A percentile compares a stretch with the other conserved stretches of the same genome.
Evolutionary conservation across 2,888 invertebrate species (phyloP).

Genomic region (Glyphotaelius pellucidus): DNA sequence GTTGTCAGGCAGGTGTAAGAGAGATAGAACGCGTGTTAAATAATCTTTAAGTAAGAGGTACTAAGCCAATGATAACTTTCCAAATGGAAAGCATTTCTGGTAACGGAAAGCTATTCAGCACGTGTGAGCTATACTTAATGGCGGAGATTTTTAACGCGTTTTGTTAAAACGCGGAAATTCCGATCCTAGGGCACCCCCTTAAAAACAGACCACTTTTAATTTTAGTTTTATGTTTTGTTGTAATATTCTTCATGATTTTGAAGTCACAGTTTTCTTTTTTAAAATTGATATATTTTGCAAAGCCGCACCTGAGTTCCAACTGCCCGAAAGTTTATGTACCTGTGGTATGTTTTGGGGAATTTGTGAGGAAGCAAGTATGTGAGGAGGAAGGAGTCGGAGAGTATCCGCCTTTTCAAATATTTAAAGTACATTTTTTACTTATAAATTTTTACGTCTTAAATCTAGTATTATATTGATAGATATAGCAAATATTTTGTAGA

Average conservation of each 20-base stretch:
- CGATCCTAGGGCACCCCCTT: background rate
- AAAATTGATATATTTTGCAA: too few species aligned
- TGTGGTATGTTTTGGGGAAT: background rate
- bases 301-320: background rate
- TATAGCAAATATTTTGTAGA: too few species aligned
- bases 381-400: background rate
- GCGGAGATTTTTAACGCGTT: constrained; percentile 25
- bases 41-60: too few species aligned
- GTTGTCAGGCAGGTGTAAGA: too few species aligned
- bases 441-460: too few species aligned
- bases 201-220: background rate
- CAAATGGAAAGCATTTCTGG: too few species aligned
- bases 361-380: background rate
- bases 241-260: background rate
- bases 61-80: too few species aligned
- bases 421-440: too few species aligned
- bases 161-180: background rate
- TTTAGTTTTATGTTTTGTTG: background rate
- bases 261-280: too few species aligned
- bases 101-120: background rate
- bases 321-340: background rate
- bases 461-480: too few species aligned
- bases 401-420: background rate
- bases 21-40: too few species aligned
- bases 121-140: constrained; percentile 48